A percentile compares a stretch with the other conserved stretches of the same genome.
These are phyloP conservation scores for Chelonus insularis DNA, from an alignment of 1,140 invertebrate genomes.

Conservation along the genomic window DNA sequence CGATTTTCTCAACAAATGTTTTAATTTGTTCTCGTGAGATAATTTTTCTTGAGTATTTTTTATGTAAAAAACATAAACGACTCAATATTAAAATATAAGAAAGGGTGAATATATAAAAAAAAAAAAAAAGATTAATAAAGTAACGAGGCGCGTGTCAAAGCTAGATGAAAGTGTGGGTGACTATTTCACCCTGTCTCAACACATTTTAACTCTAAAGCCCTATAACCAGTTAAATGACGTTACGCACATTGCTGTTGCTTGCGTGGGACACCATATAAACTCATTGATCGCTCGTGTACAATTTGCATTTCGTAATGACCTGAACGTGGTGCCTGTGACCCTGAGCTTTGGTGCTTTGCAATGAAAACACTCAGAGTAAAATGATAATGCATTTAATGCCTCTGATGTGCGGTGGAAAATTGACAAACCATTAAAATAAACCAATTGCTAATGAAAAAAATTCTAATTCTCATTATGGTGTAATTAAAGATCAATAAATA, in stretches of 20 bases:
- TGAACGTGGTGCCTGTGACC: constrained; percentile 1
- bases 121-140: constrained; percentile 34
- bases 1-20: too few species aligned
- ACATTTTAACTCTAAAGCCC: too few species aligned
- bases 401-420: background rate
- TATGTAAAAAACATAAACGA: background rate
- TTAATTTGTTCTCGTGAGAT: too few species aligned
- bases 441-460: too few species aligned
- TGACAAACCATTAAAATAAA: too few species aligned
- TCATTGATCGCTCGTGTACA: constrained; percentile 43
- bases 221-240: constrained; percentile 46
- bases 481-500: too few species aligned
- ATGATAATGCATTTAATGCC: background rate
- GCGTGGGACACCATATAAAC: constrained; percentile 40
- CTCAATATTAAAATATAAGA: background rate
- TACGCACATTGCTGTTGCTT: constrained; percentile 37
- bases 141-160: constrained; percentile 48
- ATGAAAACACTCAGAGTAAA: constrained; percentile 20
- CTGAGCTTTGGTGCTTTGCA: background rate
- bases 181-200: constrained; percentile 46
- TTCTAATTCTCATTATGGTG: too few species aligned
- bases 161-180: too few species aligned
- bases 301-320: constrained; percentile 55
- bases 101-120: constrained; percentile 12
- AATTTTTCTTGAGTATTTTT: too few species aligned